These are phyloP conservation scores for Oedothorax gibbosus DNA, from an alignment of 1,140 invertebrate species.

Conservation along the genomic window DNA sequence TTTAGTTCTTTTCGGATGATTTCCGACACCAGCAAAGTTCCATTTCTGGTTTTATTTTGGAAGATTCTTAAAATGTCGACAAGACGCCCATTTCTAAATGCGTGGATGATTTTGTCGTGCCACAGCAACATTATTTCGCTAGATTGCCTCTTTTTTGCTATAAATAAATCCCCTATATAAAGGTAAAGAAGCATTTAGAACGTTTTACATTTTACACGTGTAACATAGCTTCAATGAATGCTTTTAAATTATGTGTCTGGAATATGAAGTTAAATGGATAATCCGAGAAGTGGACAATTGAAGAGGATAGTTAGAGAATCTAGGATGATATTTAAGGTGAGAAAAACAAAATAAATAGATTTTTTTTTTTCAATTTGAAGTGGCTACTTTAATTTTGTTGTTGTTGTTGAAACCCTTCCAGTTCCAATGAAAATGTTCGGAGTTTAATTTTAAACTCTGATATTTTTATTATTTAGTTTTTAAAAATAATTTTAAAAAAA, in stretches of 20 bases:
- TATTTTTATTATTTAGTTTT: too few relatives aligned
- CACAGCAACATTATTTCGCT: conserved; percentile 21
- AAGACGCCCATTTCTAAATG: background rate
- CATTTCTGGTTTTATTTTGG: conserved; percentile 18
- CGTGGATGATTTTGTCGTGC: conserved; percentile 31
- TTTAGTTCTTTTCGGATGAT: too few relatives aligned
- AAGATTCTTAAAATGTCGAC: conserved; percentile 1
- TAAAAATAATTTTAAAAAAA: too few relatives aligned
- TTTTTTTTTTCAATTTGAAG: too few relatives aligned
- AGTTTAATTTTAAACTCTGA: too few relatives aligned
- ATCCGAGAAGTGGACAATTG: background rate
- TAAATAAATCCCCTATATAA: conserved; percentile 36
- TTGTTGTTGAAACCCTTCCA: too few relatives aligned
- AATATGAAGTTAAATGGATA: background rate
- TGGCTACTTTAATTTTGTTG: too few relatives aligned
- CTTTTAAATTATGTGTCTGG: background rate
- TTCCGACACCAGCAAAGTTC: too few relatives aligned
- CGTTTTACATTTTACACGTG: background rate
- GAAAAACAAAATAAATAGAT: too few relatives aligned
- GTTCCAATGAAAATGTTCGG: too few relatives aligned
- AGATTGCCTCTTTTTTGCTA: conserved; percentile 20
- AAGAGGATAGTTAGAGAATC: background rate
- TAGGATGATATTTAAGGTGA: too few relatives aligned
- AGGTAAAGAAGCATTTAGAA: conserved; percentile 1
- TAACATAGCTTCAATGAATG: background rate